Conservation (phyloP, 2,797 vertebrate genomes). For the Eupleurogrammus muticus region DNA sequence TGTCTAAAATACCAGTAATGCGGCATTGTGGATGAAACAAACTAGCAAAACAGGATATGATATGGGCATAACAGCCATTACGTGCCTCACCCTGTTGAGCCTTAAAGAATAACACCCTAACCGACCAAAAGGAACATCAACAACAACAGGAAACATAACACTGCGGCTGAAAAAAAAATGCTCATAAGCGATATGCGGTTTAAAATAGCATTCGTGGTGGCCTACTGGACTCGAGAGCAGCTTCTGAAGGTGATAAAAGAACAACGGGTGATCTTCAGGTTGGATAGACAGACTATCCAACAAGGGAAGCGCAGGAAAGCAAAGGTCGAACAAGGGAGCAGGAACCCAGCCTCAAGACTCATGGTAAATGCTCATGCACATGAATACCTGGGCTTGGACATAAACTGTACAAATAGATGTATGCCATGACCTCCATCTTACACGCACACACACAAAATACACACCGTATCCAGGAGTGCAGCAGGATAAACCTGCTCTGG, state of each 20-base stretch:
- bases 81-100: slow-evolving; percentile 9
- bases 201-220: slow-evolving; percentile 8
- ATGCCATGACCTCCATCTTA: slow-evolving; percentile 35
- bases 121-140: slow-evolving; percentile 4
- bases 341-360: slow-evolving; percentile 9
- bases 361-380: slow-evolving; percentile 14
- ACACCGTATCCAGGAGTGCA: slow-evolving; percentile 34
- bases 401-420: slow-evolving; percentile 41
- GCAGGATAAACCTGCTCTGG: slow-evolving; percentile 78
- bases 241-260: slow-evolving; percentile 8
- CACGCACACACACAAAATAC: slow-evolving; percentile 19
- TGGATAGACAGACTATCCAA: not conserved
- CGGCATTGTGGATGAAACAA: slow-evolving; percentile 31
- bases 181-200: not conserved
- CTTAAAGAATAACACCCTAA: slow-evolving; percentile 20
- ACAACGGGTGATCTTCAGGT: slow-evolving; percentile 7
- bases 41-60: slow-evolving; percentile 42
- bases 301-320: not conserved
- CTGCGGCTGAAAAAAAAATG: slow-evolving; percentile 30
- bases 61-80: slow-evolving; percentile 7
- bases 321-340: not conserved
- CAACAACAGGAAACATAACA: slow-evolving; percentile 36
- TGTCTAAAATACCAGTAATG: slow-evolving; percentile 24
- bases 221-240: slow-evolving; percentile 1
- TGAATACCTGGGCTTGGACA: slow-evolving; percentile 24